Percentiles rank a stretch among this genome's conserved stretches.
phyloP scores from a whole-genome alignment of 2,797 vertebrate species.

The Graptemys geographica region DNA sequence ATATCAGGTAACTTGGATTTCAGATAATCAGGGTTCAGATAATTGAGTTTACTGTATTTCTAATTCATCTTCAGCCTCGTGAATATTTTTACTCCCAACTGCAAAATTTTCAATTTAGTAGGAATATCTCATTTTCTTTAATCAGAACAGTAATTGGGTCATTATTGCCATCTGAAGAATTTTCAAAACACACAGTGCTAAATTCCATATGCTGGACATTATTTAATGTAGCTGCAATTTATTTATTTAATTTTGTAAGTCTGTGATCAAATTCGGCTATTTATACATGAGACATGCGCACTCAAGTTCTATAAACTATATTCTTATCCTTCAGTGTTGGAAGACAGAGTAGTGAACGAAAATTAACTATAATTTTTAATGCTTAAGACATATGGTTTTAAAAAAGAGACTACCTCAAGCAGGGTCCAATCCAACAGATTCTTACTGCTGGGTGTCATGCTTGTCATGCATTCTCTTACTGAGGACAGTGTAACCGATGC shows the following conservation, averaged over 20 bases:
- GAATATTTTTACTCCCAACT: conserved; percentile 21
- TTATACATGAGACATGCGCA: neutral
- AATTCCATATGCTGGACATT: neutral
- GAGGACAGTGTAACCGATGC: neutral
- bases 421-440: neutral
- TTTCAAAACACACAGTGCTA: neutral
- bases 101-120: conserved; percentile 36
- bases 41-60: conserved; percentile 5
- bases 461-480: neutral
- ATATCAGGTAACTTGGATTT: neutral
- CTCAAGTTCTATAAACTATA: neutral
- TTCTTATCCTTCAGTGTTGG: neutral
- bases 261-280: neutral
- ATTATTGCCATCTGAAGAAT: neutral
- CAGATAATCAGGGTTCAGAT: neutral
- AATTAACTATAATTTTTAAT: neutral
- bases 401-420: neutral
- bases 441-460: neutral
- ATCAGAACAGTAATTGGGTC: conserved; percentile 37
- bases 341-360: neutral
- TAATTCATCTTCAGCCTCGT: neutral
- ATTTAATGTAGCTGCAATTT: neutral
- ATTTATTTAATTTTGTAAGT: neutral
- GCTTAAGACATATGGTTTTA: neutral
- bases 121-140: conserved; percentile 56